These are phyloP conservation scores for Amaurobius ferox DNA, from an alignment of 2,888 invertebrate species.

Conservation along the genomic window DNA sequence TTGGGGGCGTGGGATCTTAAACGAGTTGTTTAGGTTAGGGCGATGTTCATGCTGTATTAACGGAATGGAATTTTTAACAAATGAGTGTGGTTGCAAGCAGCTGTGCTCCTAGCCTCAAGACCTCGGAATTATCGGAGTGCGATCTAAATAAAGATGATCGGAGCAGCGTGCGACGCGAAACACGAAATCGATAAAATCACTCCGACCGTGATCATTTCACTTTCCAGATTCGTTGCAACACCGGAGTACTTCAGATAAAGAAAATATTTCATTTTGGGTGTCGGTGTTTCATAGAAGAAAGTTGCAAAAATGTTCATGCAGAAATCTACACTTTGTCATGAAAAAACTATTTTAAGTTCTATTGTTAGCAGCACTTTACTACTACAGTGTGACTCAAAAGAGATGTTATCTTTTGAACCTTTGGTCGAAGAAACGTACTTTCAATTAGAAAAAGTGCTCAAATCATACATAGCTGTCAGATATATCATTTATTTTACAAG, in stretches of 20 bases:
- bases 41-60: slow-evolving; percentile 42
- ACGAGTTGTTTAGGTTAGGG: slow-evolving; percentile 30
- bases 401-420: too few species aligned
- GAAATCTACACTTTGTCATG: too few species aligned
- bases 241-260: background rate
- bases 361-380: too few species aligned
- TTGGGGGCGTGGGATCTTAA: slow-evolving; percentile 23
- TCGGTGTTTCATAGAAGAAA: too few species aligned
- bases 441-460: too few species aligned
- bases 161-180: background rate
- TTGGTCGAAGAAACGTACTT: too few species aligned
- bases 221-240: background rate
- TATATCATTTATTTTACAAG: too few species aligned
- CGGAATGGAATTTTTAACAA: slow-evolving; percentile 38
- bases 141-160: slow-evolving; percentile 9
- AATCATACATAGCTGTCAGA: too few species aligned
- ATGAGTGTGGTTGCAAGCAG: slow-evolving; percentile 15
- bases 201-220: background rate
- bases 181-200: slow-evolving; percentile 3
- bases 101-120: background rate
- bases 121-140: slow-evolving; percentile 11
- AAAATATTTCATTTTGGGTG: too few species aligned
- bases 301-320: too few species aligned
- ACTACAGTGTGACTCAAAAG: too few species aligned
- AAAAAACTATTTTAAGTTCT: too few species aligned